These are phyloP conservation scores for Propithecus coquereli DNA, from an alignment of 2,113 vertebrate species.

Conservation along the genomic window DNA sequence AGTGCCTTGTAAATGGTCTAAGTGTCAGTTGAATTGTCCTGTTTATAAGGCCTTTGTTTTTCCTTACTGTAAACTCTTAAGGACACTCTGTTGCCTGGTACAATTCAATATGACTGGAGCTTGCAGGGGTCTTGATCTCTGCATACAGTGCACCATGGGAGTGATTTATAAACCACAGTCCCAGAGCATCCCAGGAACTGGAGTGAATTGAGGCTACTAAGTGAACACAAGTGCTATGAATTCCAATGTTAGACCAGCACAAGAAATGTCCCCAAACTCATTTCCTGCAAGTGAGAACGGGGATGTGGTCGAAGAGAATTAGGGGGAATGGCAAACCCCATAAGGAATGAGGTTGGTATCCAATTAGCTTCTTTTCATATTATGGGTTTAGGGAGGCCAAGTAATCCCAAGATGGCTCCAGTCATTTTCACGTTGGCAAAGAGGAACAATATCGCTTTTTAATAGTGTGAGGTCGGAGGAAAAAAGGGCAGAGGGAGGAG, in stretches of 20 bases:
- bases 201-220: slow-evolving; percentile 81
- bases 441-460: slow-evolving; percentile 75
- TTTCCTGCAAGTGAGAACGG: slow-evolving; percentile 77
- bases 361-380: slow-evolving; percentile 75
- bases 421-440: slow-evolving; percentile 77
- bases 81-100: slow-evolving; percentile 72
- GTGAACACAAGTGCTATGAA: slow-evolving; percentile 83
- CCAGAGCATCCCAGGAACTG: slow-evolving; percentile 77
- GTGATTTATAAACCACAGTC: slow-evolving; percentile 84
- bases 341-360: slow-evolving; percentile 70
- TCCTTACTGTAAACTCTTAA: slow-evolving; percentile 81
- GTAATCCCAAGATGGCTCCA: slow-evolving; percentile 80
- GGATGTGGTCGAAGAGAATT: slow-evolving; percentile 66
- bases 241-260: slow-evolving; percentile 80
- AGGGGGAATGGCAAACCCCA: slow-evolving; percentile 66
- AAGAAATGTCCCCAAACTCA: slow-evolving; percentile 76
- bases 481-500: slow-evolving; percentile 42
- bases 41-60: slow-evolving; percentile 80
- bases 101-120: slow-evolving; percentile 80
- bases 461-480: slow-evolving; percentile 65
- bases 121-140: slow-evolving; percentile 78
- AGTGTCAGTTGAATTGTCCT: slow-evolving; percentile 76
- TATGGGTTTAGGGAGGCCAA: slow-evolving; percentile 74
- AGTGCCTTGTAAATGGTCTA: slow-evolving; percentile 74
- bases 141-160: slow-evolving; percentile 68